A percentile compares a stretch with the other conserved stretches of the same genome.
These are phyloP conservation scores for Patella ulyssiponensis DNA, from an alignment of 2,888 invertebrate genomes.

Conservation along the genomic window DNA sequence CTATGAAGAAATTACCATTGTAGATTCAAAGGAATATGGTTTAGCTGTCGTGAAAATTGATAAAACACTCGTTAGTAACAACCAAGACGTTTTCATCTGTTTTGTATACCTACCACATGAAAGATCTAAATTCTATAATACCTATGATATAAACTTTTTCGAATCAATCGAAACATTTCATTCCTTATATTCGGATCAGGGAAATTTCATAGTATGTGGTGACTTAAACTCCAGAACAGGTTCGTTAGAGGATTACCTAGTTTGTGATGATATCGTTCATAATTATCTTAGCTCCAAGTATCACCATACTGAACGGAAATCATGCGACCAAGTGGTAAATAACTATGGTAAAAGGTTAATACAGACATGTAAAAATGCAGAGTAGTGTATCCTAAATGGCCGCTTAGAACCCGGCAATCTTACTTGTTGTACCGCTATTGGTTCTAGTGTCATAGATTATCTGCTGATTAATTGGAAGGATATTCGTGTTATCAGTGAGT, in stretches of 20 bases:
- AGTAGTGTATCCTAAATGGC: neutral
- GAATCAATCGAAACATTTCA: neutral
- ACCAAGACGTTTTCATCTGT: constrained; percentile 4
- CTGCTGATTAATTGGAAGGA: neutral
- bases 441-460: constrained; percentile 11
- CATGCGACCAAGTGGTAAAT: neutral
- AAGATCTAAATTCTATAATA: neutral
- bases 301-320: neutral
- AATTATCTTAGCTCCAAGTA: neutral
- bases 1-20: neutral
- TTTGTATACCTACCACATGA: neutral
- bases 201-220: constrained; percentile 1
- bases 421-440: neutral
- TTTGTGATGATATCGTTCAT: neutral
- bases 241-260: neutral
- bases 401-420: neutral
- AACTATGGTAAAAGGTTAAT: neutral
- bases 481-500: no score
- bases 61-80: neutral
- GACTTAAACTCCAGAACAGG: constrained; percentile 4
- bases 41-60: neutral
- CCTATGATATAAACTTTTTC: neutral
- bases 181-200: neutral
- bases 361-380: neutral
- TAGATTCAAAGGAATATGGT: neutral